Evolutionary conservation across 2,797 vertebrate genomes (phyloP), one percentile per base, ranked within the genome.

Genomic region (Hemitrygon akajei): DNA sequence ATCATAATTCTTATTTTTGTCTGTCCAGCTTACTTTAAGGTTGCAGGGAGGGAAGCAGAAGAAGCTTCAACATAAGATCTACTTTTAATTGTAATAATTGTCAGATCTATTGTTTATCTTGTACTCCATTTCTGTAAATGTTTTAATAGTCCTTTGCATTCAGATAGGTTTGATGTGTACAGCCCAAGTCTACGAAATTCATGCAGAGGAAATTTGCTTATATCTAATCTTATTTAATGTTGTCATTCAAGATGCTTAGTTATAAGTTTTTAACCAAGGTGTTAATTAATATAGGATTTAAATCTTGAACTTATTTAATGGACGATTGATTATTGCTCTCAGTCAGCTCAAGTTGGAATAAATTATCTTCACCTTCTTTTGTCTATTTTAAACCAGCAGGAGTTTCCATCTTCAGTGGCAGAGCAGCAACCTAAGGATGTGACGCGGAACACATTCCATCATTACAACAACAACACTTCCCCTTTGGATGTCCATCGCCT

Each of bases 401-500:
- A 98, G 20, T 96, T 97, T 0, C 94, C 96, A 94, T 96, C 97
- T 34, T 94, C 97, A n/a, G 95, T 98, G 94, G 96, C 97, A 0
- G 96, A 96, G 82, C 96, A 97, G 0, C 97, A 97, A 0, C 95
- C 97, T 93, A 97, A 97, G 0, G 98, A 98, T 94, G 95, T 94
- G 93, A 96, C 97, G 0, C 97, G 96, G 30, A 98, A 97, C 96
- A 96, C 96, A 0, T 97, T 97, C 94, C 99, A 99, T 95, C 98
- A 98, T 95, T 99, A 99, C 96, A 99, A 95, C 95, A 98, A 98
- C 97, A 99, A 99, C 96, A 98, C 98, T 96, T 99, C 99, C 93
- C 97, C 98, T 0, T 94, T 99, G 95, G 98, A 99, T 0, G 98
- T 99, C 71, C 99, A 98, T 95, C 98, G 98, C 94, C 97, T 99